phyloP scores from a whole-genome alignment of 2,888 invertebrate species.

The Phaonia tiefii region DNA sequence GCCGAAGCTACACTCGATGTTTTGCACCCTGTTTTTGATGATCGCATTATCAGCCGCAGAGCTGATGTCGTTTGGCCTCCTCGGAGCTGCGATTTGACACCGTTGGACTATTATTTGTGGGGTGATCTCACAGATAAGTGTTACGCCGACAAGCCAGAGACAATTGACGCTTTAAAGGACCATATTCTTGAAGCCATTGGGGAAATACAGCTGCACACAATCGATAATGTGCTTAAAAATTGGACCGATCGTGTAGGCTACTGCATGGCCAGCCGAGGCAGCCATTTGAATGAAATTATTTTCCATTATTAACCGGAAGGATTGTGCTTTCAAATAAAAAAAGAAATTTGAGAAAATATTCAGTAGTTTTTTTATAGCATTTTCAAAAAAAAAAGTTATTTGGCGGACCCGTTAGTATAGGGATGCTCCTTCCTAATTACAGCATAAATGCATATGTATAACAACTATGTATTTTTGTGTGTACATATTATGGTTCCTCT shows the following conservation, averaged over 20 bases:
- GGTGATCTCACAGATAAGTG: conserved; percentile 51
- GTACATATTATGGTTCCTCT: too few relatives aligned
- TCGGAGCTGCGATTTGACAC: conserved; percentile 55
- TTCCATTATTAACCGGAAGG: conserved; percentile 69
- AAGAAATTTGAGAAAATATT: conserved; percentile 1
- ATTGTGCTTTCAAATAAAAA: conserved; percentile 36
- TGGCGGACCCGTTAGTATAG: too few relatives aligned
- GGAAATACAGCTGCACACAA: conserved; percentile 6
- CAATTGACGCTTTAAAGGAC: conserved; percentile 51
- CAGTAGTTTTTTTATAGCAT: conserved; percentile 10
- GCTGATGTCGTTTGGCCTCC: conserved; percentile 42
- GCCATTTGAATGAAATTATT: conserved; percentile 46
- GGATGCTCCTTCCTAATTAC: too few relatives aligned
- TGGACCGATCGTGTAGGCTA: conserved; percentile 18
- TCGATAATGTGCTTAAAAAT: conserved; percentile 4
- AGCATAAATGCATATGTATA: too few relatives aligned
- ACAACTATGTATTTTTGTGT: too few relatives aligned
- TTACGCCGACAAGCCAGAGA: conserved; percentile 54
- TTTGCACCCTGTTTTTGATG: conserved; percentile 51
- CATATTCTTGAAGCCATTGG: conserved; percentile 35
- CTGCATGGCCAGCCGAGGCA: conserved; percentile 43
- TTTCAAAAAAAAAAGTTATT: conserved; percentile 3
- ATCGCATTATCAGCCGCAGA: conserved; percentile 27
- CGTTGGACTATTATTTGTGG: conserved; percentile 52
- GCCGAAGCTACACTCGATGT: conserved; percentile 56